Conservation (phyloP, 2,797 vertebrate genomes). For the Paedocypris micromegethes region DNA sequence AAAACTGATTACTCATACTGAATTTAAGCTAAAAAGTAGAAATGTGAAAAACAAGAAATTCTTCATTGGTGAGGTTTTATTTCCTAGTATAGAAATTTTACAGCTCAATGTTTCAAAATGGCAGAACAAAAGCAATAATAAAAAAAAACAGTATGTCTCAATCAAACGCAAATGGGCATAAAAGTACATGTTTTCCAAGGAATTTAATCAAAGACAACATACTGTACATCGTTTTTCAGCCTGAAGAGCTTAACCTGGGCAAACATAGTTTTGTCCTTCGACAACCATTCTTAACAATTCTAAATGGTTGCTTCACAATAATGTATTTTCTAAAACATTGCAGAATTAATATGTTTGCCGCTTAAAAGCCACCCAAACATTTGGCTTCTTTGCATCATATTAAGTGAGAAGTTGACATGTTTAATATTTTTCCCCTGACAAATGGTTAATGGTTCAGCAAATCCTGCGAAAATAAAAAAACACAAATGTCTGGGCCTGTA, state of each 20-base stretch:
- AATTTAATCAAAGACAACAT: too few species aligned
- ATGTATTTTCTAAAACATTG: conserved; percentile 64
- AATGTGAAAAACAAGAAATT: too few species aligned
- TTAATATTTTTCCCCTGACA: conserved; percentile 43
- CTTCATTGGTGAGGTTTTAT: too few species aligned
- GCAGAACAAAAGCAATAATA: too few species aligned
- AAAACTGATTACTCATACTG: too few species aligned
- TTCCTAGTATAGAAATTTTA: too few species aligned
- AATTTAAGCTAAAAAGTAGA: too few species aligned
- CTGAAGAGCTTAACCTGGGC: conserved; percentile 67
- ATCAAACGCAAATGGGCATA: too few species aligned
- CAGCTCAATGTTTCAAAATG: too few species aligned
- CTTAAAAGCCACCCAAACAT: conserved; percentile 59
- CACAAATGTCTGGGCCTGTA: conserved; percentile 49
- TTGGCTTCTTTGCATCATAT: conserved; percentile 59
- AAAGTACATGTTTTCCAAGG: too few species aligned
- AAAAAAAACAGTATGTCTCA: too few species aligned
- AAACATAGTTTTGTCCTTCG: conserved; percentile 44
- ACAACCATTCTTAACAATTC: conserved; percentile 8
- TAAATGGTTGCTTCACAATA: conserved; percentile 70
- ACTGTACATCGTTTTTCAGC: conserved; percentile 63
- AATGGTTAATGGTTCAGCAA: conserved; percentile 61
- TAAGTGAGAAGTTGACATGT: conserved; percentile 49
- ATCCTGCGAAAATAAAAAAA: conserved; percentile 56
- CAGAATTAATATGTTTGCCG: conserved; percentile 61